Evolutionary conservation across 2,888 invertebrate species (phyloP).

Genomic region (Cephus pulcher): DNA sequence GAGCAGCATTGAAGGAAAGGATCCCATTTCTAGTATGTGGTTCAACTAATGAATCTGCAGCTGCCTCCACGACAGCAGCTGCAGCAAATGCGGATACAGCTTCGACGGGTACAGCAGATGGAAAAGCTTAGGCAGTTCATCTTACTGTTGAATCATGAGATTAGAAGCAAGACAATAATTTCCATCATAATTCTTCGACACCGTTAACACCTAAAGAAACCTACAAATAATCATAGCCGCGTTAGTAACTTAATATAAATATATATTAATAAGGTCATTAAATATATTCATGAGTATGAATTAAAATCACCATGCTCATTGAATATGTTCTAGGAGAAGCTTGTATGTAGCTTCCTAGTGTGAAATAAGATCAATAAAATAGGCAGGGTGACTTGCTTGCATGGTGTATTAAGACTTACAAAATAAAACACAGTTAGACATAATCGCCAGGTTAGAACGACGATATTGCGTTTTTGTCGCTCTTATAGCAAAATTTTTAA

Average conservation of each 20-base stretch:
- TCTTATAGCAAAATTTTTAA: not conserved
- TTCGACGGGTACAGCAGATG: conserved; percentile 30
- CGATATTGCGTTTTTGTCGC: not conserved
- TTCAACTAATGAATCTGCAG: conserved; percentile 70
- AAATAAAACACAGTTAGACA: conserved; percentile 58
- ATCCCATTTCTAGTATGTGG: conserved; percentile 81
- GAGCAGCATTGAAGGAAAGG: conserved; percentile 79
- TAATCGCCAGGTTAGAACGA: conserved; percentile 27
- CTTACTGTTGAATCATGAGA: not conserved
- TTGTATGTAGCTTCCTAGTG: not conserved
- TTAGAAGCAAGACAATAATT: not conserved
- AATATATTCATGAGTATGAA: not conserved
- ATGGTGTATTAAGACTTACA: conserved; percentile 61
- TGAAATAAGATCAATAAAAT: not conserved
- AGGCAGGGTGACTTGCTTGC: conserved; percentile 43
- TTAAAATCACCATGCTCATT: not conserved
- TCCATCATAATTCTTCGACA: not conserved
- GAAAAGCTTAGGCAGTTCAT: conserved; percentile 23
- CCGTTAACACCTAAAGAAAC: not conserved
- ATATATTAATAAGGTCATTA: not conserved
- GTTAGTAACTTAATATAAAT: not conserved
- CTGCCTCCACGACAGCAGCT: conserved; percentile 73
- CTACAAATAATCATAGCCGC: not conserved
- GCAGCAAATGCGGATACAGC: conserved; percentile 57
- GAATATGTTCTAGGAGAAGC: not conserved